phyloP scores from a whole-genome alignment of 2,888 invertebrate genomes.

The Minunthozetes semirufus region DNA sequence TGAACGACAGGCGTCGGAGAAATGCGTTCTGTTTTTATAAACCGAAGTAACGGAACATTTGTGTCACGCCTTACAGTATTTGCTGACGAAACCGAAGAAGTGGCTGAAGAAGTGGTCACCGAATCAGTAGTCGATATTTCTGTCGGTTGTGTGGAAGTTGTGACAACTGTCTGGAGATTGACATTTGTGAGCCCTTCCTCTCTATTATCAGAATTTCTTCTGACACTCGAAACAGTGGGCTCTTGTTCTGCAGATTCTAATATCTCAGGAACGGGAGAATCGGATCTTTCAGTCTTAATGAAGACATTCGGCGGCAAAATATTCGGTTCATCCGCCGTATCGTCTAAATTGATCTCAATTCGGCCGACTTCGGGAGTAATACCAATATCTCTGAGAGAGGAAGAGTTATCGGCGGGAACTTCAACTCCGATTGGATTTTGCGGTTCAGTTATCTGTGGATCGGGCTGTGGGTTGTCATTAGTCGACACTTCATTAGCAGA shows the following conservation, averaged over 20 bases:
- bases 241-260: neutral
- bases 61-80: neutral
- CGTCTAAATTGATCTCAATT: neutral
- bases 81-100: neutral
- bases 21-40: conserved; percentile 1
- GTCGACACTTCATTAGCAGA: neutral
- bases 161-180: neutral
- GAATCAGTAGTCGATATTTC: neutral
- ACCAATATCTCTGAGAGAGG: no score
- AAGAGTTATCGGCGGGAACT: neutral
- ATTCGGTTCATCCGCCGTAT: neutral
- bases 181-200: neutral
- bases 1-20: neutral
- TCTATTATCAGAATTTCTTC: neutral
- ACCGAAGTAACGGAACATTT: neutral
- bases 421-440: neutral
- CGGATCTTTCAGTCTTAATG: conserved; percentile 11
- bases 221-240: neutral
- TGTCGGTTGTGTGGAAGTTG: neutral
- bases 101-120: neutral
- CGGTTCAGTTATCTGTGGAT: neutral
- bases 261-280: neutral
- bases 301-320: neutral
- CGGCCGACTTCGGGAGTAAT: neutral
- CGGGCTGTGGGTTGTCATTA: neutral